phyloP scores from a whole-genome alignment of 2,113 vertebrate species.

The Caretta caretta region DNA sequence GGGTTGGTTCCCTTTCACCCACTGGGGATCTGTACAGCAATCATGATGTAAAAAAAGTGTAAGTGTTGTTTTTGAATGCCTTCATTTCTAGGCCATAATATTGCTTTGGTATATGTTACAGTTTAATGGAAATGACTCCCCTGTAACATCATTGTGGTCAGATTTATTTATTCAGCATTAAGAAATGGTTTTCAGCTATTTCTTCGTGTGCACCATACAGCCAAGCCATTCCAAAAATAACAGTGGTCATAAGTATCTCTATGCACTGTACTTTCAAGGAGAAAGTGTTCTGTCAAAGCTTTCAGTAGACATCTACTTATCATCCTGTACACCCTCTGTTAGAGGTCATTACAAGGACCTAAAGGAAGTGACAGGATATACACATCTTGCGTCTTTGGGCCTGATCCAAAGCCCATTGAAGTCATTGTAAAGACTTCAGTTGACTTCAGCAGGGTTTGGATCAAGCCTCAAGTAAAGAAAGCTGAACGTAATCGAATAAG shows the following conservation, averaged over 20 bases:
- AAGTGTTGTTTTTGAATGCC: background rate
- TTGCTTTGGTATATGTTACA: background rate
- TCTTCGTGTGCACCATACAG: background rate
- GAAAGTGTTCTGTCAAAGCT: background rate
- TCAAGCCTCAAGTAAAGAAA: background rate
- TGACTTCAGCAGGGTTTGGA: background rate
- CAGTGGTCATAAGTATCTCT: background rate
- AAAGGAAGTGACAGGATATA: background rate
- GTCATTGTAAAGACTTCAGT: background rate
- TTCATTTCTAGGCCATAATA: background rate
- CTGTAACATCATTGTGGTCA: background rate
- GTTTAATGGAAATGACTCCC: conserved; percentile 2
- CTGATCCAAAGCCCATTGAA: background rate
- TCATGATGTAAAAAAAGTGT: background rate
- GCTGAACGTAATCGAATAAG: background rate
- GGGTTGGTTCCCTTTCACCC: background rate
- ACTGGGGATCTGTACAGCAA: background rate
- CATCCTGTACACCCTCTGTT: background rate
- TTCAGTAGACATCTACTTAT: background rate
- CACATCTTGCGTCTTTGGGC: background rate
- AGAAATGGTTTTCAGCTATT: background rate
- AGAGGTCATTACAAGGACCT: background rate
- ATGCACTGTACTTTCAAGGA: background rate
- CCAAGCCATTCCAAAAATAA: conserved; percentile 1
- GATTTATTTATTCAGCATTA: conserved; percentile 19